Evolutionary conservation across 2,888 invertebrate genomes (phyloP).

Genomic region (Arge pagana): DNA sequence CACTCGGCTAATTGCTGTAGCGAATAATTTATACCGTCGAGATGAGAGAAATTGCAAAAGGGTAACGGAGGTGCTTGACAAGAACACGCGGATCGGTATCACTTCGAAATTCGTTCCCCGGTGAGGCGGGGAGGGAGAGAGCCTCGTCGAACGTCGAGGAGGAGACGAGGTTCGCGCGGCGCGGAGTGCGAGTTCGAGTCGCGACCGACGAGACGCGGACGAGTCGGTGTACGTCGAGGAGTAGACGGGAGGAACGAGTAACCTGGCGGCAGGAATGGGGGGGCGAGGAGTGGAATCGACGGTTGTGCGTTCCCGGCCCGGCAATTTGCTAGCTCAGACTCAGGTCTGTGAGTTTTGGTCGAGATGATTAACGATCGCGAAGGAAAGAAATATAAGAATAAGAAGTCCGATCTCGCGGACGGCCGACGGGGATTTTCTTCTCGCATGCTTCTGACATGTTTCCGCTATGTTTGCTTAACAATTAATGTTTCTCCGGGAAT

Average conservation of each 20-base stretch:
- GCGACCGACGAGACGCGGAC: too few relatives aligned
- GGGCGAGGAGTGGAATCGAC: too few relatives aligned
- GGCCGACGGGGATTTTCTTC: constrained; percentile 37
- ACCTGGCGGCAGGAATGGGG: too few relatives aligned
- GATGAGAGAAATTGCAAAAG: too few relatives aligned
- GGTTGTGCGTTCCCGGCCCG: constrained; percentile 32
- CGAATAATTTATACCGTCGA: constrained; percentile 10
- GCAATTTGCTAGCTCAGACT: constrained; percentile 42
- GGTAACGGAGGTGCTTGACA: background rate
- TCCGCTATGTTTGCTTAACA: constrained; percentile 50
- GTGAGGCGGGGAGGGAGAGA: background rate
- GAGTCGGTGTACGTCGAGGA: too few relatives aligned
- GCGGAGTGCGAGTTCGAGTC: too few relatives aligned
- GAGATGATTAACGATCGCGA: constrained; percentile 50
- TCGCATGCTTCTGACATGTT: constrained; percentile 50
- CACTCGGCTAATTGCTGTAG: constrained; percentile 13
- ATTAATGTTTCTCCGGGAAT: constrained; percentile 48
- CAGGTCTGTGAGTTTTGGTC: constrained; percentile 36
- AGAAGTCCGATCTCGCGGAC: constrained; percentile 18
- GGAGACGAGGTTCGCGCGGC: too few relatives aligned
- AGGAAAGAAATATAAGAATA: constrained; percentile 25
- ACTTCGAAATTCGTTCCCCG: too few relatives aligned
- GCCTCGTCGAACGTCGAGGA: too few relatives aligned
- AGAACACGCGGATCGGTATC: background rate
- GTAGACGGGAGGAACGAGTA: too few relatives aligned